phyloP scores from a whole-genome alignment of 2,888 invertebrate species.

The Chymomyza procnemis region DNA sequence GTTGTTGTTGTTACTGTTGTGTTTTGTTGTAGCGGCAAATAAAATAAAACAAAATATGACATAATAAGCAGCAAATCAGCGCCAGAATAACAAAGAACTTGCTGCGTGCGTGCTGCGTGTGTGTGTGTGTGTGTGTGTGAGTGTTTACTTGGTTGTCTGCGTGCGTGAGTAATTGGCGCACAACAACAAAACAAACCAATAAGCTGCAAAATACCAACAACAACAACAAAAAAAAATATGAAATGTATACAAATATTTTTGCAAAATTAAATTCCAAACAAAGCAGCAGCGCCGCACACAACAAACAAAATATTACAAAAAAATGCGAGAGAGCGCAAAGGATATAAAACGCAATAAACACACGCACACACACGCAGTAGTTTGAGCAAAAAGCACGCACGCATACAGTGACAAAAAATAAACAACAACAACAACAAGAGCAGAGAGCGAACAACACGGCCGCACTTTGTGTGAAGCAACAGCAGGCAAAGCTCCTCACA shows the following conservation, averaged over 20 bases:
- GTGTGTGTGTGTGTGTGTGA: conserved; percentile 14
- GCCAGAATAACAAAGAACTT: conserved; percentile 13
- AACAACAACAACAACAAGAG: conserved; percentile 10
- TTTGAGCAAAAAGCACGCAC: conserved; percentile 33
- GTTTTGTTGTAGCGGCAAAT: conserved; percentile 57
- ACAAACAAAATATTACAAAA: conserved; percentile 8
- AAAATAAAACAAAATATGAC: conserved; percentile 69
- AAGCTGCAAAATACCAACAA: too few relatives aligned
- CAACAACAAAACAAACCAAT: conserved; percentile 16
- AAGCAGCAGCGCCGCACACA: conserved; percentile 29
- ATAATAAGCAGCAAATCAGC: conserved; percentile 50
- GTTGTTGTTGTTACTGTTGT: conserved; percentile 31
- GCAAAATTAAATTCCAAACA: conserved; percentile 52
- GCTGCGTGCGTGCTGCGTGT: conserved; percentile 5
- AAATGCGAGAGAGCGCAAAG: conserved; percentile 39
- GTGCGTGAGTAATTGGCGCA: neutral
- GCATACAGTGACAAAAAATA: conserved; percentile 19
- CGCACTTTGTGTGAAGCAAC: conserved; percentile 33
- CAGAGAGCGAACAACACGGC: neutral
- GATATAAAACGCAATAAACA: conserved; percentile 56
- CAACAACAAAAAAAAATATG: too few relatives aligned
- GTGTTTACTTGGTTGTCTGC: conserved; percentile 5
- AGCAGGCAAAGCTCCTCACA: conserved; percentile 48
- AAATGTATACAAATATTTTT: conserved; percentile 63
- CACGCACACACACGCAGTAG: conserved; percentile 64